Evolutionary conservation across 2,888 invertebrate species (phyloP), one percentile per base, ranked within the genome.

Genomic region (Eretmocerus hayati): DNA sequence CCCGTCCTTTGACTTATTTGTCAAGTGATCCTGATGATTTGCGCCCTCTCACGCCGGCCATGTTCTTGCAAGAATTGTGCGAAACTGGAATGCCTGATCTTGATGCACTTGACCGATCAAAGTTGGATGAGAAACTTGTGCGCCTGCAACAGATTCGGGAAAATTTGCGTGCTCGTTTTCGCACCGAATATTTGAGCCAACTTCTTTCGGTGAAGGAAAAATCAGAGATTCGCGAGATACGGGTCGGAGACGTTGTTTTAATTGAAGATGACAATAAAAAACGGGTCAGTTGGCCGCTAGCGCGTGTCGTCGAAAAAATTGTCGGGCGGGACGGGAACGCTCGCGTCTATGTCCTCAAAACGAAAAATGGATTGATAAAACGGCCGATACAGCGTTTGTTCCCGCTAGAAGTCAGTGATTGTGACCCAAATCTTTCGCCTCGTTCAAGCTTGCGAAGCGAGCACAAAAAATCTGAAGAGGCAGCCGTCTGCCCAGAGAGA

Each of bases 1-100:
- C 62, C 2, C 53, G 69, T 47, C 68, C 69, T n/a, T 52, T 70
- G 18, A 66, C 62, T 16, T 64, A 58, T 20, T 31, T 57, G 31
- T 52, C 56, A 3, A 52, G 54, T 1, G 46, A 46, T 18, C 57
- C 16, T 4, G 16, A 15, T 35, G 35, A 35, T 18, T 8, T 15
- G 3, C n/a, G 4, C 15, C 35, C 35, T 18, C 35, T 35, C 16
- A 35, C 35, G 4, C 35, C 4, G 2, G 51, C 41, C 1, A 56
- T 55, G 52, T 60, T 57, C 54, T 46, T 58, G 36, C 50, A 47
- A 3, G 55, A 53, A 18, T 1, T 26, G 11, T 11, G 11, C 26
- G 26, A 26, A 1, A 26, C 8, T 53, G 32, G 36, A 31, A 31
- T 11, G 1, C 38, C 45, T 2, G 54, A 56, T 33, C 8, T 52